Conservation (phyloP, 2,888 invertebrate species). For the Heliconius erato region DNA sequence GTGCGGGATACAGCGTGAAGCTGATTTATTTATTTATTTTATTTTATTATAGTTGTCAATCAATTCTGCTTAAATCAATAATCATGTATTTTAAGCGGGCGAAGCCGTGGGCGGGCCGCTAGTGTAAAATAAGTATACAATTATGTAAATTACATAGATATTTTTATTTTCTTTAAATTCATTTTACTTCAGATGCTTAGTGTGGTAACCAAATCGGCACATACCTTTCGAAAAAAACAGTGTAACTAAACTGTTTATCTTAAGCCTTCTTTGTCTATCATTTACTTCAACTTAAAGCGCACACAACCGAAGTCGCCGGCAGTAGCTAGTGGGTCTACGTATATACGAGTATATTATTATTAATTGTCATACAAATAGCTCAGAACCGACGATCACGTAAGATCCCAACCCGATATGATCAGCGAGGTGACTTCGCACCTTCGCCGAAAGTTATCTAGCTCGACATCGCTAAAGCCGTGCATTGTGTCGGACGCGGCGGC, state of each 20-base stretch:
- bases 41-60: too few relatives aligned
- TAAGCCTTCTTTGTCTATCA: background rate
- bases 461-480: constrained; percentile 61
- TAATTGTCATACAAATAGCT: constrained; percentile 12
- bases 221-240: too few relatives aligned
- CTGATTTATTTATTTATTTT: too few relatives aligned
- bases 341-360: constrained; percentile 40
- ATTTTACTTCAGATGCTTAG: too few relatives aligned
- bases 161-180: too few relatives aligned
- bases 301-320: background rate
- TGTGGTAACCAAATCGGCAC: too few relatives aligned
- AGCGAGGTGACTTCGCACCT: constrained; percentile 74
- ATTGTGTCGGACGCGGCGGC: constrained; percentile 65
- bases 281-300: background rate
- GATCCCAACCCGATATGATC: constrained; percentile 49
- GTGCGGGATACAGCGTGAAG: too few relatives aligned
- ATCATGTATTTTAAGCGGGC: too few relatives aligned
- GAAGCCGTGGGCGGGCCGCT: too few relatives aligned
- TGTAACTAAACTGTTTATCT: background rate
- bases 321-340: background rate
- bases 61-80: too few relatives aligned
- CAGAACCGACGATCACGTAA: constrained; percentile 38
- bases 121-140: too few relatives aligned
- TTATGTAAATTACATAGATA: too few relatives aligned
- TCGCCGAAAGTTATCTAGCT: constrained; percentile 74